These are phyloP conservation scores for Lagopus muta DNA, from an alignment of 2,113 vertebrate species.

Conservation along the genomic window DNA sequence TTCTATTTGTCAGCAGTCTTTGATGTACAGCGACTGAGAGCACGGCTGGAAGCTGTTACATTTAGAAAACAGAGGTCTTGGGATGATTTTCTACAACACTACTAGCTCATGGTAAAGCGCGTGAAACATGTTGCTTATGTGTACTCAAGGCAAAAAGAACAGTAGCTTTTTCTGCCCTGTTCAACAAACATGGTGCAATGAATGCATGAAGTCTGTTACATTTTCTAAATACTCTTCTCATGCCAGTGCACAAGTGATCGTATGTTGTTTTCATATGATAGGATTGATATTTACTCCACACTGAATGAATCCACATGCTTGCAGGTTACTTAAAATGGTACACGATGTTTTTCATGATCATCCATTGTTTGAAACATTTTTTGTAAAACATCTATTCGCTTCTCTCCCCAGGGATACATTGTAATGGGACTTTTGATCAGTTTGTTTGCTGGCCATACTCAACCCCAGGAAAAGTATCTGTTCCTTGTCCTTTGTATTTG, in stretches of 20 bases:
- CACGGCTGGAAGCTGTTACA: background rate
- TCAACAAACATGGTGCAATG: background rate
- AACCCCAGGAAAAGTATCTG: conserved; percentile 88
- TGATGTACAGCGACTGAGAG: background rate
- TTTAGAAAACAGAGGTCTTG: background rate
- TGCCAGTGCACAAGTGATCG: too few relatives aligned
- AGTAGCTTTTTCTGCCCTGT: background rate
- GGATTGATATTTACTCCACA: background rate
- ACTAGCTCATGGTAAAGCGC: accelerated
- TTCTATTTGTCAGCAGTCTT: background rate
- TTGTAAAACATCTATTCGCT: background rate
- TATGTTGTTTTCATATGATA: background rate
- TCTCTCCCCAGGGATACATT: conserved; percentile 81
- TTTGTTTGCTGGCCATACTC: conserved; percentile 95
- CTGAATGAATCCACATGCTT: background rate
- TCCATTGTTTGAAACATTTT: background rate
- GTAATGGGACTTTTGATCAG: conserved; percentile 89
- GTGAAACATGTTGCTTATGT: background rate
- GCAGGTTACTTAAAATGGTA: background rate
- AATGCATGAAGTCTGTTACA: background rate
- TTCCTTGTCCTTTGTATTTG: conserved; percentile 91
- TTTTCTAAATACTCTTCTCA: background rate
- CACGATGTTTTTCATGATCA: background rate
- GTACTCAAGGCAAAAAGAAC: background rate
- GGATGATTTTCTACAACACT: background rate